These are phyloP conservation scores for Congeria kusceri DNA, from an alignment of 2,888 invertebrate genomes.

Conservation along the genomic window DNA sequence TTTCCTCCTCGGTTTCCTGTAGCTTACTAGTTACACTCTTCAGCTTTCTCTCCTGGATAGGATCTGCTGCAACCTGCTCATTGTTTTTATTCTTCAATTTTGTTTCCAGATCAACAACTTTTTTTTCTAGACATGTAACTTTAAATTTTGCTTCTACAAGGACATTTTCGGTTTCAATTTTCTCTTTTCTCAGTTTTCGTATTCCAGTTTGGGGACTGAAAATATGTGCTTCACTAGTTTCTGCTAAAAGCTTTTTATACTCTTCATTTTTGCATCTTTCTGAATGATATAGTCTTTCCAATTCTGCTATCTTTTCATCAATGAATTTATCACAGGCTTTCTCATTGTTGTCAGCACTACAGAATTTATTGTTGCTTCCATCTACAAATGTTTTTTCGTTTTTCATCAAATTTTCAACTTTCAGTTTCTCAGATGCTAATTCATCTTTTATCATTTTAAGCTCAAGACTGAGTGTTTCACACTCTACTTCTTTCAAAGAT, in stretches of 20 bases:
- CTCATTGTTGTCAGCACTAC: slow-evolving; percentile 12
- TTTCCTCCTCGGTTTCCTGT: slow-evolving; percentile 48
- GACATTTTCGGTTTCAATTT: slow-evolving; percentile 69
- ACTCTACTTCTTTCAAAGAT: slow-evolving; percentile 37
- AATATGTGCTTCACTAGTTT: slow-evolving; percentile 50
- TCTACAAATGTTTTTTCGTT: slow-evolving; percentile 33
- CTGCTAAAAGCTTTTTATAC: slow-evolving; percentile 55
- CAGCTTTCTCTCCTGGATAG: slow-evolving; percentile 57
- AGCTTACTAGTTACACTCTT: slow-evolving; percentile 50
- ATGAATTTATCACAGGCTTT: slow-evolving; percentile 28
- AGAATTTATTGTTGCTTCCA: slow-evolving; percentile 15
- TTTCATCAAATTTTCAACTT: slow-evolving; percentile 23
- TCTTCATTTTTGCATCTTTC: slow-evolving; percentile 57
- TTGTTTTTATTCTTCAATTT: slow-evolving; percentile 36
- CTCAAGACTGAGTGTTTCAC: slow-evolving; percentile 41
- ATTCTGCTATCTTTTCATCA: slow-evolving; percentile 17
- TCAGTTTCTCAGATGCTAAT: slow-evolving; percentile 15
- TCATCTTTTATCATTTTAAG: slow-evolving; percentile 42
- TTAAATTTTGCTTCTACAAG: slow-evolving; percentile 66
- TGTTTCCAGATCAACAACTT: slow-evolving; percentile 41
- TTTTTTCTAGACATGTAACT: slow-evolving; percentile 54
- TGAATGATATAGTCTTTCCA: slow-evolving; percentile 31
- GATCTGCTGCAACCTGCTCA: slow-evolving; percentile 16
- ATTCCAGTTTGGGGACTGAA: slow-evolving; percentile 61
- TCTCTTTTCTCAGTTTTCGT: slow-evolving; percentile 66